phyloP scores from a whole-genome alignment of 1,140 invertebrate genomes.

The Sinella curviseta region DNA sequence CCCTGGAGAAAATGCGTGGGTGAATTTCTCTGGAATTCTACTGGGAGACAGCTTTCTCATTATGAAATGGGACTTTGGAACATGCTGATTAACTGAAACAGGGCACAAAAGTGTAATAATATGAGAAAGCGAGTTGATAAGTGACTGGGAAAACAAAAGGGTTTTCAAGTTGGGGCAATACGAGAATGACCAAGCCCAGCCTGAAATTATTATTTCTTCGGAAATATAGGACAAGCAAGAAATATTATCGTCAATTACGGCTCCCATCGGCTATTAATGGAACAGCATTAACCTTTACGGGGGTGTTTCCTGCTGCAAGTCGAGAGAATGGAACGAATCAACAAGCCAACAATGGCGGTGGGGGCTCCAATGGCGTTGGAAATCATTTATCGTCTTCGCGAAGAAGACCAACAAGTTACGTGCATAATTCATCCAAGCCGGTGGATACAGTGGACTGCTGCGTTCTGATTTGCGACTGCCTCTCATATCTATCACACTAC shows the following conservation, averaged over 20 bases:
- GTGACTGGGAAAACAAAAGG: too few species aligned
- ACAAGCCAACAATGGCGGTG: too few species aligned
- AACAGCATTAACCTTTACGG: not conserved
- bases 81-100: too few species aligned
- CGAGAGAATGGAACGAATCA: not conserved
- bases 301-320: not conserved
- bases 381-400: not conserved
- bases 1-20: too few species aligned
- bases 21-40: too few species aligned
- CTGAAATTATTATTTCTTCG: constrained; percentile 3
- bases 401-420: not conserved
- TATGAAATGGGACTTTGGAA: too few species aligned
- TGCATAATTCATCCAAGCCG: not conserved
- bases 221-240: not conserved
- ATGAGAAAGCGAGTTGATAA: too few species aligned
- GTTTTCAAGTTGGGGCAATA: not conserved
- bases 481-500: not conserved
- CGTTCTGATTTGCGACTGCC: not conserved
- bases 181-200: not conserved
- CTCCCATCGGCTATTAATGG: not conserved
- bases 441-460: constrained; percentile 4
- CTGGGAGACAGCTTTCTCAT: too few species aligned
- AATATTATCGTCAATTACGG: not conserved
- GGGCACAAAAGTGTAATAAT: too few species aligned
- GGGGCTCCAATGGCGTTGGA: not conserved